These are phyloP conservation scores for Eudasyphora cyanicolor DNA, from an alignment of 2,888 invertebrate genomes.

Conservation along the genomic window DNA sequence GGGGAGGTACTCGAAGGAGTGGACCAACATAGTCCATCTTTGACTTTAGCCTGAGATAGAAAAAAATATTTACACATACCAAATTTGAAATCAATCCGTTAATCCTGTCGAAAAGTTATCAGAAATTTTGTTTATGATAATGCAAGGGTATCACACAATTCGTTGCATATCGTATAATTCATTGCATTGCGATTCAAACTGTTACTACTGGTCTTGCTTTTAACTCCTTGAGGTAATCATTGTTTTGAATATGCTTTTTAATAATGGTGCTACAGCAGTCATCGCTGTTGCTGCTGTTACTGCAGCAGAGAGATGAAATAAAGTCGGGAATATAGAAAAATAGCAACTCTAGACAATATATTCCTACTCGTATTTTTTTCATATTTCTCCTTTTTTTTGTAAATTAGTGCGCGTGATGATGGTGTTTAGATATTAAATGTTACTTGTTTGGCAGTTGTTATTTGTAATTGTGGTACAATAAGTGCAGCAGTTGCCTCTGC, in stretches of 20 bases:
- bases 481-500: conserved; percentile 12
- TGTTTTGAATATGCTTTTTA: conserved; percentile 60
- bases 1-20: too few relatives aligned
- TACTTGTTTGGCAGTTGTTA: conserved; percentile 63
- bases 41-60: too few relatives aligned
- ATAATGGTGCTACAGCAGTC: conserved; percentile 50
- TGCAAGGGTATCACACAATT: neutral
- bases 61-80: too few relatives aligned
- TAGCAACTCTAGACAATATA: neutral
- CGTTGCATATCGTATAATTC: neutral
- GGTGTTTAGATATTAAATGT: conserved; percentile 68
- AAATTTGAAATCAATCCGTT: too few relatives aligned
- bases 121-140: neutral
- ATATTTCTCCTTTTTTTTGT: conserved; percentile 41
- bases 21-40: too few relatives aligned
- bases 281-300: neutral
- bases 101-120: too few relatives aligned
- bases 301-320: conserved; percentile 38
- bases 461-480: conserved; percentile 60
- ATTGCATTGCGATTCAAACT: too few relatives aligned
- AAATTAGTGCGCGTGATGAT: conserved; percentile 70
- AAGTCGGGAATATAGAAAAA: conserved; percentile 30
- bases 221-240: conserved; percentile 40
- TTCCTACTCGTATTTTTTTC: conserved; percentile 7
- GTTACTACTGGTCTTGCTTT: neutral